Percentiles rank a stretch among this genome's conserved stretches.
Evolutionary conservation across 2,797 vertebrate genomes (phyloP).

Genomic region (Parauchenoglanis ngamensis): DNA sequence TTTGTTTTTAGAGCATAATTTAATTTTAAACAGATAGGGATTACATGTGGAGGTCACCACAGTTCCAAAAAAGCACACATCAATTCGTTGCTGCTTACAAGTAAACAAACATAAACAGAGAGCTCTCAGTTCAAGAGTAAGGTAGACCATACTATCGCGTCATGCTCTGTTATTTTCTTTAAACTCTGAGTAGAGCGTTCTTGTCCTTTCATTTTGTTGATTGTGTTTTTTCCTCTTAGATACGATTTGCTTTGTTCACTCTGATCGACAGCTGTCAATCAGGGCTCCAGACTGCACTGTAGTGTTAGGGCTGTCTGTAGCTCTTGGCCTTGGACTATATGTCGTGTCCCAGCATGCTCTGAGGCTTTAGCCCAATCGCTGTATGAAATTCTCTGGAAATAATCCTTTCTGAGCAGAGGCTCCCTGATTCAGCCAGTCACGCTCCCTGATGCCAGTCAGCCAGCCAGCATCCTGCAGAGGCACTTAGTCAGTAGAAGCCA

Average conservation of each 20-base stretch:
- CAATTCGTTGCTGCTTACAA: conserved; percentile 68
- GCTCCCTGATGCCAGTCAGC: conserved; percentile 90
- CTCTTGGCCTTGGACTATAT: conserved; percentile 62
- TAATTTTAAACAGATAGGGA: conserved; percentile 69
- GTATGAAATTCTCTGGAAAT: conserved; percentile 94
- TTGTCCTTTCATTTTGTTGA: conserved; percentile 44
- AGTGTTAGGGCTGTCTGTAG: conserved; percentile 64
- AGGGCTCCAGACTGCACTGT: conserved; percentile 61
- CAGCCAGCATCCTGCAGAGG: conserved; percentile 92
- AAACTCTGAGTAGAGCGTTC: conserved; percentile 59
- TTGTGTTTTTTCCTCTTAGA: conserved; percentile 44
- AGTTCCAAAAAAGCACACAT: conserved; percentile 77
- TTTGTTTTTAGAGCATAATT: conserved; percentile 66
- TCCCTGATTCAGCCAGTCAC: conserved; percentile 84
- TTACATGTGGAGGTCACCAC: conserved; percentile 66
- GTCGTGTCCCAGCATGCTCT: conserved; percentile 23
- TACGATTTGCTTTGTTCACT: conserved; percentile 51
- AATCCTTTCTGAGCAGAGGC: conserved; percentile 84
- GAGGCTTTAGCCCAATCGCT: conserved; percentile 77
- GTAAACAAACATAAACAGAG: conserved; percentile 74
- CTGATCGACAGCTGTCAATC: conserved; percentile 64
- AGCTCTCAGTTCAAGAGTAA: conserved; percentile 63
- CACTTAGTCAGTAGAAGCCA: neutral
- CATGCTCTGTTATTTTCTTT: conserved; percentile 68
- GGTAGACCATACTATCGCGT: conserved; percentile 71